Evolutionary conservation across 2,888 invertebrate species (phyloP), one percentile per base, ranked within the genome.

Genomic region (Labia minor): DNA sequence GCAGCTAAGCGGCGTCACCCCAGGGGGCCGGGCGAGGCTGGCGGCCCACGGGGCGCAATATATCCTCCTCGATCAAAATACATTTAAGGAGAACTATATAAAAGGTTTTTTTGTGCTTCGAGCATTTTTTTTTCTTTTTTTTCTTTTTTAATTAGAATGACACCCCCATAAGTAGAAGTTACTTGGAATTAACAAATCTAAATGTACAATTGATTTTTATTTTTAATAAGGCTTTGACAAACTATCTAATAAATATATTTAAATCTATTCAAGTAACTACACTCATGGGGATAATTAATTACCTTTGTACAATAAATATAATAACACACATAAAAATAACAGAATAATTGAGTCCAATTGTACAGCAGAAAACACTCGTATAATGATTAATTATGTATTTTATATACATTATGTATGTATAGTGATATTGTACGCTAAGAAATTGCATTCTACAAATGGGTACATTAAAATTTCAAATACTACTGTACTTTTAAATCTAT

Each of bases 241-340:
- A 49, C 49, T 49, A 49, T 10, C 49, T 49, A 49, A 49, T 49
- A 49, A 49, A 49, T 49, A 49, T 49, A 49, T 49, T 49, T 49
- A 49, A 49, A 49, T 49, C 49, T 49, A 49, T 49, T 49, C 49
- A 49, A 49, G 49, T 49, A 49, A 49, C 49, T 49, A 49, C 49
- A 49, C 49, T 49, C 49, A 49, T 49, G 49, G 49, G 49, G 49
- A 49, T 49, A 8, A 49, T 49, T 49, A 49, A 49, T 49, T 49
- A 49, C 49, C 49, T 49, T 49, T 49, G 49, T 49, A 49, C 49
- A 49, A 49, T 49, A 49, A 49, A 26, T 26, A 26, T 26, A n/a
- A n/a, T n/a, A 26, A 26, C 26, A 26, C 26, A 26, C 26, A 26
- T 26, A 26, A 26, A 26, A 26, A 26, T 26, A 26, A 26, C 26